Evolutionary conservation across 2,797 vertebrate genomes (phyloP), one percentile per base, ranked within the genome.

Genomic region (Dicrostonyx torquatus): DNA sequence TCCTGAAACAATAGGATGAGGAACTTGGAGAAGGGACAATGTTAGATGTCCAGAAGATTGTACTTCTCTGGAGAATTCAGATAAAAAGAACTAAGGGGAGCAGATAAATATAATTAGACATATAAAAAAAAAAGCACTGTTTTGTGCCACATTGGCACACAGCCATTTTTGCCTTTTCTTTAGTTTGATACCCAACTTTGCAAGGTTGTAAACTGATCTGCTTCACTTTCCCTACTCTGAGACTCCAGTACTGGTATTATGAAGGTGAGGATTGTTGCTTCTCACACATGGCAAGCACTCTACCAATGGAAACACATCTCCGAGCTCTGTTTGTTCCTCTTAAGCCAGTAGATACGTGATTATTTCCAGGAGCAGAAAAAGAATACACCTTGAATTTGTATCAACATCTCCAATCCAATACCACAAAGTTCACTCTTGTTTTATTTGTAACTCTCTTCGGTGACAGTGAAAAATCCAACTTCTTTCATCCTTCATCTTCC

Each of bases 401-500:
- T 48, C 70, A 60, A 2, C 4, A 2, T 45, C n/a, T 73, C 62
- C 40, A 88, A 50, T n/a, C 31, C 55, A 84, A 26, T 43, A 17
- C 18, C 26, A 76, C 86, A 76, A 62, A 40, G 72, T 62, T 62
- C 72, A 60, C 60, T 62, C 70, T 87, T 62, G 18, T 40, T 31
- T 84, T 87, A 64, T 64, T 62, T 83, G 68, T 64, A 84, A 66
- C n/a, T 91, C 40, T 73, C n/a, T 93, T 95, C 13, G 20, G 26
- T 48, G 55, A 73, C 66, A 68, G 37, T 58, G 70, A 79, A 58
- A 88, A 78, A 64, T 13, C 50, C 89, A n/a, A 53, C 29, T 24
- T 40, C 37, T 26, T 91, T 95, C 45, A 87, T 93, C 58, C 3
- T 79, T 90, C 66, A 34, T 66, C 31, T 58, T 91, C 64, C 15